Base-by-base conservation (phyloP, 1,140 invertebrate genomes). In the Phymorhynchus buccinoides region DNA sequence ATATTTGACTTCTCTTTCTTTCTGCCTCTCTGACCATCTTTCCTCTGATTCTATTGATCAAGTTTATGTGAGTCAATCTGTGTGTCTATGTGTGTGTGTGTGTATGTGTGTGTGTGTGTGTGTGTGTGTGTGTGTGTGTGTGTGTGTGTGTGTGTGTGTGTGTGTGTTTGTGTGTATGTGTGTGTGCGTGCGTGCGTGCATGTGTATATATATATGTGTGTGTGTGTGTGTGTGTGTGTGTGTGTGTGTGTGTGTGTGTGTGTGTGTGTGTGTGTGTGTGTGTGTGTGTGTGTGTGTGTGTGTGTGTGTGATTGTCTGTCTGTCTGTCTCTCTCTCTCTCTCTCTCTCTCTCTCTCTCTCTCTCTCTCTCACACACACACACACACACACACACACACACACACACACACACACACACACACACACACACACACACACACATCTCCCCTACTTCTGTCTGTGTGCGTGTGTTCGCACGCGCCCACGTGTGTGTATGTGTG, bases 311-410 rank as follows among this genome's bases (percentile, higher is more conserved):
- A n/a, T n/a, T n/a, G n/a, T n/a, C n/a, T 52, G 48, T 7, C 48
- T 12, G 48, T 12, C 9, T 52, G 48, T 12, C 18, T 22, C 18
- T 7, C 18, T 0, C 48, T 12, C 48, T 12, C 48, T 12, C 48
- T 12, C 48, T 12, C 48, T 12, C 48, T 12, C 48, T 12, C 48
- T 12, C 48, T 27, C 7, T 27, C 62, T 27, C 7, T 27, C 7
- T 27, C 62, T 27, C 62, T 27, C 62, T 27, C 62, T 27, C 62
- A 66, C 62, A 66, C 62, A 66, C 62, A 66, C 62, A 66, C 62
- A 66, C 62, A 66, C 62, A 66, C 62, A 66, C 62, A 66, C 62
- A 66, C 62, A 66, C 62, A 66, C 62, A 66, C 62, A 66, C 62
- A 66, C 62, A 66, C 62, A 66, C 62, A 66, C 62, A 66, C 62